Evolutionary conservation across 2,797 vertebrate genomes (phyloP).

Genomic region (Botia kubotai): DNA sequence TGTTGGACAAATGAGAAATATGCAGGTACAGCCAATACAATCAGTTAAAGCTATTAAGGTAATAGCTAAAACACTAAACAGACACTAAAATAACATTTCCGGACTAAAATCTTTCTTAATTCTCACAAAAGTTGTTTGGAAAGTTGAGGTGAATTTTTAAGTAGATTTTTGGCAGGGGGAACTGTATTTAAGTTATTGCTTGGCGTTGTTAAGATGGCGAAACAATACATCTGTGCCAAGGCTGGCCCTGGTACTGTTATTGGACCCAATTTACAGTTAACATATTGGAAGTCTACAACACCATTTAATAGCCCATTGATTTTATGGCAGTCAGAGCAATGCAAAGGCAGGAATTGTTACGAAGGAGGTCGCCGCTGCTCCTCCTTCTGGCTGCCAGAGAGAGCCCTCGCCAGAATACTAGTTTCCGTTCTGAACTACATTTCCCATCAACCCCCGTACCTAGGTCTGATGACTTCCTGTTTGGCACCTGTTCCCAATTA

Average conservation of each 20-base stretch:
- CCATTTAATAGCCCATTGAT: slow-evolving; percentile 35
- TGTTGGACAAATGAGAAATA: slow-evolving; percentile 26
- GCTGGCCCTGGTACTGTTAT: neutral
- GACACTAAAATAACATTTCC: slow-evolving; percentile 3
- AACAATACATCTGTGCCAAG: slow-evolving; percentile 19
- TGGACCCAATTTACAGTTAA: slow-evolving; percentile 25
- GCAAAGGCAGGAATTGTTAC: neutral
- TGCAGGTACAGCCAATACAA: slow-evolving; percentile 13
- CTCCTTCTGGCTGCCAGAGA: too few relatives aligned
- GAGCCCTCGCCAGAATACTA: too few relatives aligned
- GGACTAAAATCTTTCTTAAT: slow-evolving; percentile 19
- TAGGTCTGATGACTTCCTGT: too few relatives aligned
- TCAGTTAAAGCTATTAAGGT: slow-evolving; percentile 34
- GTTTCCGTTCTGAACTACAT: too few relatives aligned
- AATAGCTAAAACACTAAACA: slow-evolving; percentile 6
- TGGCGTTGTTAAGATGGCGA: neutral
- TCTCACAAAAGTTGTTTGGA: slow-evolving; percentile 10
- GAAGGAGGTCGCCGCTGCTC: too few relatives aligned
- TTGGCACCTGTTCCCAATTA: too few relatives aligned
- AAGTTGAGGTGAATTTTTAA: slow-evolving; percentile 23
- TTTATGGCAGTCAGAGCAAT: slow-evolving; percentile 14
- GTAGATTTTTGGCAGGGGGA: neutral
- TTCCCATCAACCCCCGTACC: too few relatives aligned
- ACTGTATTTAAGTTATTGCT: slow-evolving; percentile 33
- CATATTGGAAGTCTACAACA: slow-evolving; percentile 17